Base-by-base conservation (phyloP, 2,888 invertebrate genomes). In the Adela reaumurella region DNA sequence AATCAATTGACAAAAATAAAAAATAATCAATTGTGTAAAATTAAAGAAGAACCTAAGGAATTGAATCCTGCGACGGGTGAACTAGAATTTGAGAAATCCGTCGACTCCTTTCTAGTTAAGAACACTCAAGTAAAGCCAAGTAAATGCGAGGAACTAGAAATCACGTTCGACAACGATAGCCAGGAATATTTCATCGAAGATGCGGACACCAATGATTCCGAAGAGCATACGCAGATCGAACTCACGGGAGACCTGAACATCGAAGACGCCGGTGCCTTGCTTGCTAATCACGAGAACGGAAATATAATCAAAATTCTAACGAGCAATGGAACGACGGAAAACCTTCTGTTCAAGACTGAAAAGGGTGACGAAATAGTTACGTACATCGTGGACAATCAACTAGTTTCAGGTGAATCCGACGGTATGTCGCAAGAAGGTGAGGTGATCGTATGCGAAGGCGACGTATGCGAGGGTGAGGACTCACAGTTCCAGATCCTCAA, bases 401-500 rank as follows among this genome's bases (percentile, higher is more conserved):
- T 70, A 6, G 59, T 65, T 1, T 53, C 63, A 10, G 64, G 62
- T 50, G 61, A 59, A 19, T 68, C 62, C 0, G 70, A 73, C 17
- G 59, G 58, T 1, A 58, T 65, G 51, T 56, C 62, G 19, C 65
- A 70, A 41, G 68, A 71, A 53, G n/a, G n/a, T n/a, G 58, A 59
- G 51, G 72, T 79, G 0, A 73, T 80, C 47, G 67, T 76, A 28
- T 76, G 70, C 56, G 51, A 55, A 20, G 50, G 50, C 16, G 54
- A 55, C 11, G n/a, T n/a, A n/a, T 52, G 51, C 19, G 74, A 77
- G 58, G 74, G 71, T 5, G 76, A 77, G 54, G 74, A 76, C 8
- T 52, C 67, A 20, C 74, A 77, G 50, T 71, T 71, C 48, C 73
- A 77, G 58, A 71, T 78, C 44, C 53, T 79, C 0, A 78, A 77